phyloP scores from a whole-genome alignment of 2,888 invertebrate species.

The Mythimna impura region DNA sequence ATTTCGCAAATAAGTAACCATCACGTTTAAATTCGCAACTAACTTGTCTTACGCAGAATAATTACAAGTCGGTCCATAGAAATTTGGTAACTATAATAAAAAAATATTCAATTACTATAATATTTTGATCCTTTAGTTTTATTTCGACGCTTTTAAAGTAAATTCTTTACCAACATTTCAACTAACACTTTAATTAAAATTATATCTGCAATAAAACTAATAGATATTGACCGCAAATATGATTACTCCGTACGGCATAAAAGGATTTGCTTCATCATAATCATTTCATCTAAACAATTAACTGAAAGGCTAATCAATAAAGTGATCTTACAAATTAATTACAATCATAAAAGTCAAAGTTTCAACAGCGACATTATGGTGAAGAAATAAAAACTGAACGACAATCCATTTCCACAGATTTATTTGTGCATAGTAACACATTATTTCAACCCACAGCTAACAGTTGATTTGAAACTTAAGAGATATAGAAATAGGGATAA shows the following conservation, averaged over 20 bases:
- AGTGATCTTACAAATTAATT: conserved; percentile 34
- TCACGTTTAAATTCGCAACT: conserved; percentile 11
- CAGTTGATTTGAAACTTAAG: conserved; percentile 9
- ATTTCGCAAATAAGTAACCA: conserved; percentile 17
- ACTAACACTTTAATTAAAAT: neutral
- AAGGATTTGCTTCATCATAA: neutral
- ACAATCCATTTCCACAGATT: conserved; percentile 43
- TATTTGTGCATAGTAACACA: conserved; percentile 24
- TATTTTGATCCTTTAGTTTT: neutral
- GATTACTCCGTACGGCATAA: neutral
- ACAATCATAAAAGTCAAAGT: conserved; percentile 29
- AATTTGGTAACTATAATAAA: neutral
- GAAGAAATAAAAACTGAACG: conserved; percentile 40
- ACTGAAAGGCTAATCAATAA: conserved; percentile 16
- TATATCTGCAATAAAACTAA: neutral
- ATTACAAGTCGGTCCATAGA: neutral
- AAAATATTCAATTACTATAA: neutral
- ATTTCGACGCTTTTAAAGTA: neutral
- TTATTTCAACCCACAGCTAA: conserved; percentile 1
- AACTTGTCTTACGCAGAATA: conserved; percentile 12
- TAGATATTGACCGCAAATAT: neutral
- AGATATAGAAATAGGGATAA: neutral
- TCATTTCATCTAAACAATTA: conserved; percentile 1
- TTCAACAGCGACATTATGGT: conserved; percentile 34
- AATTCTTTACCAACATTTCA: neutral